Conservation (phyloP, 2,113 vertebrate genomes). For the Ellobius talpinus region DNA sequence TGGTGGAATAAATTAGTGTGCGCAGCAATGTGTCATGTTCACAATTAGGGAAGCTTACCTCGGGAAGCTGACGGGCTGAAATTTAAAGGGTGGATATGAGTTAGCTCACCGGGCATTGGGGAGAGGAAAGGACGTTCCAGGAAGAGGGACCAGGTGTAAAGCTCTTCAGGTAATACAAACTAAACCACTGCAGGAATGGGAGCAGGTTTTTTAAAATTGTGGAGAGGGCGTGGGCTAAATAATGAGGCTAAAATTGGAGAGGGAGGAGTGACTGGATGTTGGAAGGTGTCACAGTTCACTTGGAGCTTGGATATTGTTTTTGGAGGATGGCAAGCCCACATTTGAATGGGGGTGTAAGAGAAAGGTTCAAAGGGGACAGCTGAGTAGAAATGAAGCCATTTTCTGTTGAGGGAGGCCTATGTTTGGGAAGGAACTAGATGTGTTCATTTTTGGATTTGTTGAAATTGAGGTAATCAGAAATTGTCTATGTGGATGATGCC, state of each 20-base stretch:
- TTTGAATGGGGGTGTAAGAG: neutral
- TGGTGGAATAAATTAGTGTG: neutral
- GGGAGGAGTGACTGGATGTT: neutral
- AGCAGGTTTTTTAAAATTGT: neutral
- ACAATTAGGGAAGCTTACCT: neutral
- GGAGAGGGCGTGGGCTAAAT: neutral
- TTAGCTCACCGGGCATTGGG: neutral
- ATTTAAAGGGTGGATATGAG: neutral
- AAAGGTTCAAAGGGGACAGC: neutral
- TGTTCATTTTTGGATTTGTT: neutral
- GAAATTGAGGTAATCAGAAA: neutral
- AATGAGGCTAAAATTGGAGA: constrained; percentile 30
- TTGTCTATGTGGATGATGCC: neutral
- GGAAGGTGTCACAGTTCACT: constrained; percentile 30
- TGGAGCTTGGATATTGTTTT: constrained; percentile 48
- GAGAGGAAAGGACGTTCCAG: neutral
- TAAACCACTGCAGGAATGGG: neutral
- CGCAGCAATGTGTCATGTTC: neutral
- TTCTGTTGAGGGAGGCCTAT: neutral
- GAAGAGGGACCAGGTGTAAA: neutral
- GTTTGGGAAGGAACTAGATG: neutral
- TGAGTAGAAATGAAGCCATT: neutral
- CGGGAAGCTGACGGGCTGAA: neutral
- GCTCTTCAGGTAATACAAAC: neutral
- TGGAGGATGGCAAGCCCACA: neutral